phyloP scores from a whole-genome alignment of 2,797 vertebrate species.

The Capromys pilorides region DNA sequence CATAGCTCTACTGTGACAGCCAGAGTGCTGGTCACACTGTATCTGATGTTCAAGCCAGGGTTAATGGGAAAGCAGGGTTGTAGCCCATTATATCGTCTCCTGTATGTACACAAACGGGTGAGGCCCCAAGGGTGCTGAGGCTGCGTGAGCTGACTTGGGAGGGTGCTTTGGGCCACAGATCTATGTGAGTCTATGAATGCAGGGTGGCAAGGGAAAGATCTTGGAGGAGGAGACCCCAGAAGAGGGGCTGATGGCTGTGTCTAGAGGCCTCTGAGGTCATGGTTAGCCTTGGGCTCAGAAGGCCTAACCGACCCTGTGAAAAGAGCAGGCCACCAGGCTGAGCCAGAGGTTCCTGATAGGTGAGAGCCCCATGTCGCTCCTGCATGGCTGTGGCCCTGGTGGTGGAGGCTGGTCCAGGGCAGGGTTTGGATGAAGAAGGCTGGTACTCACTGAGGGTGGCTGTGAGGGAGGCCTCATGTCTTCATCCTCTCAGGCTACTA shows the following conservation, averaged over 20 bases:
- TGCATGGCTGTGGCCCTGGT: accelerated
- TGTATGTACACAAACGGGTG: no score
- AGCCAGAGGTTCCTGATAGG: background rate
- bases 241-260: background rate
- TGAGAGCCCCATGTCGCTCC: background rate
- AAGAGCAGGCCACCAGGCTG: no score
- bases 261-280: background rate
- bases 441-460: background rate
- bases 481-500: background rate
- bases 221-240: background rate
- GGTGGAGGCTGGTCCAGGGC: background rate
- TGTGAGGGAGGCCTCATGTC: background rate
- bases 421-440: no score
- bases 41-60: background rate
- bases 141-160: background rate
- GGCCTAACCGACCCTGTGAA: background rate
- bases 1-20: background rate
- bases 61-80: background rate
- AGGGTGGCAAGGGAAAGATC: background rate
- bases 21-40: background rate
- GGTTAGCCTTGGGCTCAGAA: background rate
- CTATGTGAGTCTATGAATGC: background rate
- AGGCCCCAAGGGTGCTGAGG: background rate
- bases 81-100: background rate
- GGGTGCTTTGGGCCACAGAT: background rate